Base-by-base conservation (phyloP, 2,797 vertebrate genomes). In the Dendrocincla fuliginosa region DNA sequence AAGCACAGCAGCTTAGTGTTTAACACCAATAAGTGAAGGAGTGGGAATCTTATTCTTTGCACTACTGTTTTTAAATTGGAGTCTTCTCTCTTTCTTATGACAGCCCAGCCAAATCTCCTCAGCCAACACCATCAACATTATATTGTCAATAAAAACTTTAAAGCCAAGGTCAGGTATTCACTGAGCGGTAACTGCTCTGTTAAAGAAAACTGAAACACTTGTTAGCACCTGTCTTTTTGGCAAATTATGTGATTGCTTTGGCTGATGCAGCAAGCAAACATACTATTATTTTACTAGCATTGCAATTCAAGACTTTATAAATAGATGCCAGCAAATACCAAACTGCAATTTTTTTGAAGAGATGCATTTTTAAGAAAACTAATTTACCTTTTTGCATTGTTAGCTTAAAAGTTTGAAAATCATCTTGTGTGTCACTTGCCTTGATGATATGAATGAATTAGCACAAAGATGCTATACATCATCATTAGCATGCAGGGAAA, bases 161-260 rank as follows among this genome's bases (percentile, higher is more conserved):
- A 92, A 47, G 17, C 55, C 84, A 78, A 95, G 82, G 69, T 80
- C 65, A 95, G 69, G 35, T 88, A 75, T 92, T 95, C 60, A 41
- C 28, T 52, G 78, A 82, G 75, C 25, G 87, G 41, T 55, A 83
- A 74, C 46, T 73, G 27, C 24, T 87, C 39, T 69, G 27, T 71
- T 64, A 71, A 97, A 96, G 85, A 76, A 96, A 95, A 93, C 73
- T 5, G 74, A 94, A 87, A 68, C 56, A 74, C 79, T 82, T 87
- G 27, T 57, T 89, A 95, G 49, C 41, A 90, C 77, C 50, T 93
- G 76, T 77, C 56, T 81, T 91, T 95, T 93, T 92, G 73, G 69
- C 87, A 95, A 63, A 60, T 41, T 46, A 63, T 90, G 18, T 41
- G 75, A 84, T 81, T 90, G 47, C 61, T 95, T 95, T 95, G 81